Conservation (phyloP, 2,797 vertebrate genomes). For the Spinibarbus caldwelli region DNA sequence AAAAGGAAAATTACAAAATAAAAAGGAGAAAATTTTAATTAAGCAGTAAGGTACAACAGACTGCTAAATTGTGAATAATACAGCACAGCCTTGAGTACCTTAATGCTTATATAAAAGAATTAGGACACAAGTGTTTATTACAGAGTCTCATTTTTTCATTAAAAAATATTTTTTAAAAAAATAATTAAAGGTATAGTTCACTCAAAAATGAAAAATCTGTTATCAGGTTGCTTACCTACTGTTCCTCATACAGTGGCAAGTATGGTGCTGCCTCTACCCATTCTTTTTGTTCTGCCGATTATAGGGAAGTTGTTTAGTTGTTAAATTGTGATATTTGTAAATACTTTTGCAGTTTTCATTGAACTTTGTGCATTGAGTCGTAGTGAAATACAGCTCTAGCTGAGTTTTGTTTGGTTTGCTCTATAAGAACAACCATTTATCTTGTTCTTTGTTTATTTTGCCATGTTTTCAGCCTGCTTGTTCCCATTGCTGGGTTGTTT, state of each 20-base stretch:
- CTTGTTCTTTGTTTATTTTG: slow-evolving; percentile 14
- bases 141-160: background rate
- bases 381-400: background rate
- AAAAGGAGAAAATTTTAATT: slow-evolving; percentile 10
- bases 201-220: background rate
- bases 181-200: background rate
- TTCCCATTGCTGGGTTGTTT: background rate
- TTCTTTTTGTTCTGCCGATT: background rate
- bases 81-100: background rate
- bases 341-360: background rate
- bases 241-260: background rate
- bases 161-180: no score
- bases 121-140: background rate
- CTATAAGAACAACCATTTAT: slow-evolving; percentile 2
- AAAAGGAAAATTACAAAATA: background rate
- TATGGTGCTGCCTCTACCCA: background rate
- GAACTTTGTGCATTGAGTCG: background rate
- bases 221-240: background rate
- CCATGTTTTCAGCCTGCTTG: background rate
- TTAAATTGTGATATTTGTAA: background rate
- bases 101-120: slow-evolving; percentile 3
- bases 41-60: background rate
- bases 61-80: slow-evolving; percentile 10
- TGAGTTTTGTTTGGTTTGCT: slow-evolving; percentile 9
- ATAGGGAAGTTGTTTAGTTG: background rate